These are phyloP conservation scores for Bombus picipes DNA, from an alignment of 1,140 invertebrate genomes.

Conservation along the genomic window DNA sequence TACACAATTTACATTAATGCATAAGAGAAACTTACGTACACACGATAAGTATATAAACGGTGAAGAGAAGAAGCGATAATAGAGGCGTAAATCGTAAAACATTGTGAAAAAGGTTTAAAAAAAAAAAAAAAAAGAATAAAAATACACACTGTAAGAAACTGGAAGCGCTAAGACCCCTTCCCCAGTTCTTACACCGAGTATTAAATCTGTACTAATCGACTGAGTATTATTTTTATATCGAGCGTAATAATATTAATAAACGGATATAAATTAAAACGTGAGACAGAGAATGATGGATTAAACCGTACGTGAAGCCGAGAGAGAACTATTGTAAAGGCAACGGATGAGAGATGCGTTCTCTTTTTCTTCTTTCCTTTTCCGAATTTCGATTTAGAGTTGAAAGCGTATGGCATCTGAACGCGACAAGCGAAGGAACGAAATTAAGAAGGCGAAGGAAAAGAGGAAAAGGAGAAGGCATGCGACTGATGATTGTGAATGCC, in stretches of 20 bases:
- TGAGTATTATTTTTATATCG: conserved; percentile 81
- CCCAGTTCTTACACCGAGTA: conserved; percentile 68
- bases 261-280: conserved; percentile 43
- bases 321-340: conserved; percentile 9
- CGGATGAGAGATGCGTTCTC: conserved; percentile 14
- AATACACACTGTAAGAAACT: conserved; percentile 18
- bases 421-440: not conserved
- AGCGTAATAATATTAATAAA: conserved; percentile 60
- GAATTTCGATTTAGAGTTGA: not conserved
- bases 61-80: conserved; percentile 3
- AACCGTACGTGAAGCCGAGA: conserved; percentile 20
- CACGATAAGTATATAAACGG: not conserved
- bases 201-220: conserved; percentile 77
- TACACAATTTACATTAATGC: conserved; percentile 9
- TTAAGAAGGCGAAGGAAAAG: not conserved
- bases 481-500: conserved; percentile 58
- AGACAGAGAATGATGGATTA: conserved; percentile 11
- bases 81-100: conserved; percentile 2
- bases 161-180: conserved; percentile 56
- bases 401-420: not conserved
- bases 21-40: not conserved
- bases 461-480: not conserved
- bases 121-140: not conserved
- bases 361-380: not conserved
- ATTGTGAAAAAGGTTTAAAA: not conserved